Base-by-base conservation (phyloP, 2,888 invertebrate species). In the Ormyrus pomaceus region DNA sequence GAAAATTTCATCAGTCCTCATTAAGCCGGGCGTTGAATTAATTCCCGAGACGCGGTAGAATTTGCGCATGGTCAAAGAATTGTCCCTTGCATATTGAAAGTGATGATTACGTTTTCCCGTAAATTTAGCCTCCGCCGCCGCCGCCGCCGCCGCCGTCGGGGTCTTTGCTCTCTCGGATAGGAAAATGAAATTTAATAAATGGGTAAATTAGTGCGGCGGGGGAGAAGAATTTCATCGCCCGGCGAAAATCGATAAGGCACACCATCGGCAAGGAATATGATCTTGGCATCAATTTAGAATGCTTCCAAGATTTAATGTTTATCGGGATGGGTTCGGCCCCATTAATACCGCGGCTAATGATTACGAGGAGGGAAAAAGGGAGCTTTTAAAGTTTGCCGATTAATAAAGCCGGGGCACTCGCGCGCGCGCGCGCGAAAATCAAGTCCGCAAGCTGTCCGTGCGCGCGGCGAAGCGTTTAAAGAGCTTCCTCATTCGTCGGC, bases 1-100 rank as follows among this genome's bases (percentile, higher is more conserved):
- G 50, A n/a, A 53, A 73, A 76, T 73, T 77, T 79, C 77, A 82
- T 82, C 79, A 71, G 82, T 82, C 59, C 79, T 79, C 77, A 77
- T 79, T 71, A 82, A 73, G 68, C n/a, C 64, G 79, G 58, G 19
- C 68, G 68, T 59, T 56, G 62, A 62, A 70, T 79, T 77, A 76
- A 79, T 79, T 69, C 53, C 13, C 9, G 65, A 1, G 62, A 61
- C n/a, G 68, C 66, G 55, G 11, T 0, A 34, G 53, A 66, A 72
- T 72, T 76, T 56, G 9, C 62, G 65, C 51, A 58, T 55, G 61
- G 48, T 74, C 66, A 70, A 64, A 68, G 65, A 73, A 72, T 76
- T 58, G 19, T 79, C 19, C 62, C 11, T 61, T 62, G 58, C 58
- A 34, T 69, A 82, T 77, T 79, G 55, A 73, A 77, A 73, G 51